Evolutionary conservation across 2,888 invertebrate genomes (phyloP).

Genomic region (Hartigia nigra): DNA sequence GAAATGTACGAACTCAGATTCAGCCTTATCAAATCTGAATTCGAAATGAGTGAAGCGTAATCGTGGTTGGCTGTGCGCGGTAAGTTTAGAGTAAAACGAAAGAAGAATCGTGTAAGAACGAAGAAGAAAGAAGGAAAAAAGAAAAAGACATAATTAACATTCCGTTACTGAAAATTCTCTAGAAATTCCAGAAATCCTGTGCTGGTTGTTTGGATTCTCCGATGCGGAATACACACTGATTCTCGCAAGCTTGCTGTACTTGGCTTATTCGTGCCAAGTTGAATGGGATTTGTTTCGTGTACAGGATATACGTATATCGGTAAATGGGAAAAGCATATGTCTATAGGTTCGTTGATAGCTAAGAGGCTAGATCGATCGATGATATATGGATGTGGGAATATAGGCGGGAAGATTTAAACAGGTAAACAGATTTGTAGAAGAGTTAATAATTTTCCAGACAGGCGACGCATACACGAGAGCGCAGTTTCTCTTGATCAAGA

Average conservation of each 20-base stretch:
- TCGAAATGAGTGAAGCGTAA: neutral
- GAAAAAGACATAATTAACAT: neutral
- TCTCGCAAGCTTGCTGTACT: neutral
- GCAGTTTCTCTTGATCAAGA: neutral
- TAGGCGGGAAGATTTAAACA: neutral
- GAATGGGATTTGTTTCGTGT: neutral
- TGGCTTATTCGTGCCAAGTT: neutral
- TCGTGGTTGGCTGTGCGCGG: neutral
- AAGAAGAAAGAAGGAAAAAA: neutral
- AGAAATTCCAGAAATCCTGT: neutral
- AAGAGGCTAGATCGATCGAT: neutral
- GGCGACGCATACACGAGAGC: neutral
- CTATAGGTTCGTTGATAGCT: neutral
- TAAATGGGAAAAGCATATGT: neutral
- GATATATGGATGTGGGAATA: neutral
- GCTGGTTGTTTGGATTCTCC: neutral
- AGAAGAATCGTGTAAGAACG: neutral
- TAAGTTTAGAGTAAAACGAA: neutral
- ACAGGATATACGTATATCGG: neutral
- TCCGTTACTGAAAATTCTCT: neutral
- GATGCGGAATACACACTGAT: neutral
- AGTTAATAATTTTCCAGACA: neutral
- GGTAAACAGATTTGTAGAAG: neutral
- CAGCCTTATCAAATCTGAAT: conserved; percentile 40
- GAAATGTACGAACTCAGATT: conserved; percentile 27